Percentiles rank a stretch among this genome's conserved stretches.
These are phyloP conservation scores for Acinonyx jubatus DNA, from an alignment of 2,113 vertebrate species.

Conservation along the genomic window DNA sequence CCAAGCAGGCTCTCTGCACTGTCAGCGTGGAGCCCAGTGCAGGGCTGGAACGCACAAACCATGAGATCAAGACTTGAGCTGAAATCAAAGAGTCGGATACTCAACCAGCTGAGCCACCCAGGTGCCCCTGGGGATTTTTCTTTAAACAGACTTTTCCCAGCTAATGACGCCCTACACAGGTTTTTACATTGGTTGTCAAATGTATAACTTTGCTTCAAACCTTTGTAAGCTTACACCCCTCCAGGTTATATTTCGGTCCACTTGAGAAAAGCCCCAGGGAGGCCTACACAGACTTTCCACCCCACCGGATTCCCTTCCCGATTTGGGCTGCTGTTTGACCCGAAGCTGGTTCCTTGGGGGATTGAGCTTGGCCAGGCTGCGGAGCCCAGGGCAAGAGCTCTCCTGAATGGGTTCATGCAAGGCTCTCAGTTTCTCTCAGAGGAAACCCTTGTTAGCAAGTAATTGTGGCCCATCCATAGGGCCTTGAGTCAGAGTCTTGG, in stretches of 20 bases:
- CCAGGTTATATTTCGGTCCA: background rate
- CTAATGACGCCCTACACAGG: background rate
- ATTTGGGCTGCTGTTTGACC: background rate
- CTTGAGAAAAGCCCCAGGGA: background rate
- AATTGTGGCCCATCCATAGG: background rate
- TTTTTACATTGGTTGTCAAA: background rate
- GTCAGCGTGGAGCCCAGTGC: too few species aligned
- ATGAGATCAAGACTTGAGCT: too few species aligned
- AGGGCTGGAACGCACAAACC: too few species aligned
- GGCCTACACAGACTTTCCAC: background rate
- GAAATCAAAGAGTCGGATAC: too few species aligned
- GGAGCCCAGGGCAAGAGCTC: background rate
- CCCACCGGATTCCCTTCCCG: background rate
- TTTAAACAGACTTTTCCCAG: background rate
- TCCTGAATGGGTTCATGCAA: background rate
- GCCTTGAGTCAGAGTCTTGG: background rate
- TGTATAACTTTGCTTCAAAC: background rate
- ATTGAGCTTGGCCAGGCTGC: background rate
- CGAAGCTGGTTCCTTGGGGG: fast-evolving
- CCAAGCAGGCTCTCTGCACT: too few species aligned
- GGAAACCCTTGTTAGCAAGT: background rate
- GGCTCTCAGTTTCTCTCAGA: background rate
- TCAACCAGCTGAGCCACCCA: too few species aligned
- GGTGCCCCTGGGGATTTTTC: background rate
- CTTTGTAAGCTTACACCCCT: background rate